A percentile compares a stretch with the other conserved stretches of the same genome.
phyloP scores from a whole-genome alignment of 2,113 vertebrate species.

The Phrynocephalus versicolor region DNA sequence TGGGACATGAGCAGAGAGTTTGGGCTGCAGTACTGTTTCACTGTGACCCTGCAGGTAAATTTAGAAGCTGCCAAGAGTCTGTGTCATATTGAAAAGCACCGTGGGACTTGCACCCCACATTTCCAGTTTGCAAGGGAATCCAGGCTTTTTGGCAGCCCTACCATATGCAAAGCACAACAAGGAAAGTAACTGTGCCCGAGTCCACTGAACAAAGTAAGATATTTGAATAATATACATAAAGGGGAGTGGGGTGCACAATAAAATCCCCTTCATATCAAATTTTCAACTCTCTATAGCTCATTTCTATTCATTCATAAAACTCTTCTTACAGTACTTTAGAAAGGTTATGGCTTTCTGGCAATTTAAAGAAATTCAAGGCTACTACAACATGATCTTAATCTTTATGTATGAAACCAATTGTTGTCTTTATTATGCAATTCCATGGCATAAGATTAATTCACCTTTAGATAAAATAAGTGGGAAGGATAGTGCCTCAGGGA shows the following conservation, averaged over 20 bases:
- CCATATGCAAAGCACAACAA: no score
- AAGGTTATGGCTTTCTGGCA: not conserved
- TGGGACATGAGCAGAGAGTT: no score
- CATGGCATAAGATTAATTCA: constrained; percentile 50
- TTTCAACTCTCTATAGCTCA: not conserved
- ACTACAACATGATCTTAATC: constrained; percentile 18
- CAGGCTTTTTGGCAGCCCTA: no score
- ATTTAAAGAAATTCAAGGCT: constrained; percentile 46
- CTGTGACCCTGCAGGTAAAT: no score
- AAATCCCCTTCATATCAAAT: not conserved
- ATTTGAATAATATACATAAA: not conserved
- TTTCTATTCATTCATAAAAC: not conserved
- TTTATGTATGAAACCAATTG: constrained; percentile 30
- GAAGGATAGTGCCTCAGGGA: constrained; percentile 55
- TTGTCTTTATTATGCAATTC: constrained; percentile 38
- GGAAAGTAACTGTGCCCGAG: no score
- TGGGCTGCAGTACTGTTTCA: no score
- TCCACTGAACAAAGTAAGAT: not conserved
- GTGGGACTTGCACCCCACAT: no score
- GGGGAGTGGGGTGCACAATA: not conserved
- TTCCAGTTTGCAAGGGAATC: no score
- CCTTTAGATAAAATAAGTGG: constrained; percentile 62
- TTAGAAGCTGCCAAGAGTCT: no score
- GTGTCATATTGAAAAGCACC: no score
- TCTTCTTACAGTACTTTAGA: not conserved